Base-by-base conservation (phyloP, 2,888 invertebrate genomes). In the Leptopilina drosophilae region DNA sequence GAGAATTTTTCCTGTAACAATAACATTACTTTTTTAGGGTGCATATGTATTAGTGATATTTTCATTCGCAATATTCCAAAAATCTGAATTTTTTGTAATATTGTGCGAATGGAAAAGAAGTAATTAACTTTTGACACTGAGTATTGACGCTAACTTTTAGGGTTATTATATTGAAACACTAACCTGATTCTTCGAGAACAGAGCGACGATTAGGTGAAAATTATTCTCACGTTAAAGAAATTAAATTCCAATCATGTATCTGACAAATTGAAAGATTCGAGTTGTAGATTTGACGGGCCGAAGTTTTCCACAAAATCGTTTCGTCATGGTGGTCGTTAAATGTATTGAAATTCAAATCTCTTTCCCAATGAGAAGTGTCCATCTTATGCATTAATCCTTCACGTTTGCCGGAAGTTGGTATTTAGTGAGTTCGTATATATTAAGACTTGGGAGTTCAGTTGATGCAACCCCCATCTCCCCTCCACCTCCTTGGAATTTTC, bases 251-350 rank as follows among this genome's bases (percentile, higher is more conserved):
- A 64, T 64, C 40, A 64, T 33, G 64, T 4, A 11, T 33, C 12
- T 33, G 64, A 64, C 26, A 64, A 64, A 12, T 6, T 64, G 5
- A 62, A 64, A 64, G 12, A 26, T 64, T 15, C 46, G n/a, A 66
- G 66, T 14, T 46, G 49, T n/a, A 33, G 33, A 56, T 56, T 26
- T 56, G 53, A 33, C 26, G 40, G 53, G 53, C 73, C 56, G 73
- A 73, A 56, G 56, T 49, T 33, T 14, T 33, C 56, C 26, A 6
- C 56, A 33, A 73, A 73, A 53, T 26, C 26, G 26, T n/a, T 56
- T 73, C 73, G 73, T 8, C 69, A 2, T 53, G 69, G 69, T 73
- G 73, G 73, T 73, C 56, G 73, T 56, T 33, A 56, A 73, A 33
- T 12, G 56, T 7, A 33, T 56, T n/a, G 73, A 73, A 73, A 40